Base-by-base conservation (phyloP, 2,113 vertebrate genomes). In the Acanthochromis polyacanthus region DNA sequence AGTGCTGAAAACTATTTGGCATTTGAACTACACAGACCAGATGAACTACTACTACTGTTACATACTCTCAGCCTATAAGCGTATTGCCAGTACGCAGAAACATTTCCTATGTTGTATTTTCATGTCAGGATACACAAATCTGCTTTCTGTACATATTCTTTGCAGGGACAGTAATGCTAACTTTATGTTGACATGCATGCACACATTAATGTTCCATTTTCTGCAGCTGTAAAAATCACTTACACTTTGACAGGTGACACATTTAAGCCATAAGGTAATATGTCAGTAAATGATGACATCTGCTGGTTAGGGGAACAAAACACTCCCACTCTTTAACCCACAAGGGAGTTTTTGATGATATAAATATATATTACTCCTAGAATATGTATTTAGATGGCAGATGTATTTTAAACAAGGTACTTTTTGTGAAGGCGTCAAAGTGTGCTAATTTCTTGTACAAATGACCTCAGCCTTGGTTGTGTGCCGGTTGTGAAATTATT, bases 231-330 rank as follows among this genome's bases (percentile, higher is more conserved):
- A 25, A 25, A 25, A 25, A 3, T 3, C 25, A 25, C 7, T 6
- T 32, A 8, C 30, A 6, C 5, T 32, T 6, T 32, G 30, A 32
- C 7, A 32, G 30, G 30, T 6, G 30, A 32, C 36, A 67, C n/a
- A n/a, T 17, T 25, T 28, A 50, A n/a, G 57, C 28, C 4, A 25
- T 63, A 12, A 48, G n/a, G 45, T 6, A 45, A 25, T 40, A 40
- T 75, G 4, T 58, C 16, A 32, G 28, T 30, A 36, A 43, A 50
- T 63, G 20, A 53, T 28, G 64, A 68, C 83, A 79, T 81, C 51
- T 78, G 17, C 15, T 70, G 58, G 57, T 72, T 56, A 52, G 46
- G 46, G 30, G 32, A 23, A 63, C 20, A 65, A 57, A 61, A 67
- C 32, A 82, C 58, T 16, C 19, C 8, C 16, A 45, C 61, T 65